These are phyloP conservation scores for Champsocephalus esox DNA, from an alignment of 2,797 vertebrate genomes.

Conservation along the genomic window DNA sequence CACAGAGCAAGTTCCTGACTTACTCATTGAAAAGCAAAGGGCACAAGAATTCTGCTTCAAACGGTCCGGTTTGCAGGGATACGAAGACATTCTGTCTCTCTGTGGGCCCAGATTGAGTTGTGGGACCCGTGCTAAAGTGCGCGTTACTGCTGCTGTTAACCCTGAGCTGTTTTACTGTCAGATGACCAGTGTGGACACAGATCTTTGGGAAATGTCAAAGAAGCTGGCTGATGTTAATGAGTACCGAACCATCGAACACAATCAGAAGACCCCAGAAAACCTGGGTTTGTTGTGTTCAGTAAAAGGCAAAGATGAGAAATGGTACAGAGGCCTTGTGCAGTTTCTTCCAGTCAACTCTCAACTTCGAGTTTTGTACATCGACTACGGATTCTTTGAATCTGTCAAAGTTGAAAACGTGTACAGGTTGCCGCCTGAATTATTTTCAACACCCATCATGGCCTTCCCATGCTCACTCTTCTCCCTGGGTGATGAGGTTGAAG, in stretches of 20 bases:
- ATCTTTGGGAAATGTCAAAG: slow-evolving; percentile 85
- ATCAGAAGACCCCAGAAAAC: slow-evolving; percentile 76
- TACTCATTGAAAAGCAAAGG: slow-evolving; percentile 79
- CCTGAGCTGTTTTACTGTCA: slow-evolving; percentile 91
- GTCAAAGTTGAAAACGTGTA: slow-evolving; percentile 84
- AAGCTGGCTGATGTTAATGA: slow-evolving; percentile 84
- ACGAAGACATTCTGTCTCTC: slow-evolving; percentile 80
- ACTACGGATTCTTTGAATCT: slow-evolving; percentile 90
- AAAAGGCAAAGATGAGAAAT: slow-evolving; percentile 89
- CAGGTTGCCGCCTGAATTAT: slow-evolving; percentile 86
- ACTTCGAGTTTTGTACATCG: slow-evolving; percentile 90
- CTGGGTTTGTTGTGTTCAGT: slow-evolving; percentile 90
- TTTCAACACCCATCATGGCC: slow-evolving; percentile 85
- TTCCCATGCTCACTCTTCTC: slow-evolving; percentile 89
- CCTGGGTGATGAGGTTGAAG: slow-evolving; percentile 73
- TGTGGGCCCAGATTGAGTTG: slow-evolving; percentile 80
- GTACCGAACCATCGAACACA: slow-evolving; percentile 54
- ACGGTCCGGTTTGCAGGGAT: slow-evolving; percentile 68
- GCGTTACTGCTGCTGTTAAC: slow-evolving; percentile 86
- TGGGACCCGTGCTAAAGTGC: slow-evolving; percentile 83
- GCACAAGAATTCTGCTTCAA: slow-evolving; percentile 72
- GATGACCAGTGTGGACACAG: slow-evolving; percentile 78
- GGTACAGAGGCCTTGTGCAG: slow-evolving; percentile 92
- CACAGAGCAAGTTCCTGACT: slow-evolving; percentile 79
- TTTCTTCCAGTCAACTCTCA: slow-evolving; percentile 84